Base-by-base conservation (phyloP, 1,140 invertebrate genomes). In the Anastrepha obliqua region DNA sequence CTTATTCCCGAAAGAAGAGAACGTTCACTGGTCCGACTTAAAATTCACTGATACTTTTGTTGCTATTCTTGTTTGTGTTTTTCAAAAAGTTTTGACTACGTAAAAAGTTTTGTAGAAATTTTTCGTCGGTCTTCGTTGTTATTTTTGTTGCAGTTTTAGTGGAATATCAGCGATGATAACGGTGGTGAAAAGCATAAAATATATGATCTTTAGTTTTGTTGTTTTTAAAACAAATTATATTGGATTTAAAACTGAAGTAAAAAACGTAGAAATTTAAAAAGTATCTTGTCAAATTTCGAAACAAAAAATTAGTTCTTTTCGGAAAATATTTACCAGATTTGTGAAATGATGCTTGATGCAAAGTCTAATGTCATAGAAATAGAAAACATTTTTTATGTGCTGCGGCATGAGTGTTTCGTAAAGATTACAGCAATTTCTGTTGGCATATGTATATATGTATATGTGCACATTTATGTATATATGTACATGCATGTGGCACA, bases 231-330 rank as follows among this genome's bases (percentile, higher is more conserved):
- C 67, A 42, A 74, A 74, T 74, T 74, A 29, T 74, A 47, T 74
- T 11, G 15, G 39, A 44, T 74, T 44, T 74, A 47, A 74, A 74
- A 85, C 59, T 85, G 81, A 85, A 85, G n/a, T 85, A 85, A 58
- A 59, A 85, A 85, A 85, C 81, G 81, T 85, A 59, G 81, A 59
- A 85, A 85, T 85, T 85, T 85, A 62, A 74, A 74, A 74, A 47
- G 6, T 74, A 74, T 74, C 15, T 74, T 74, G 67, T 74, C 67
- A 74, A 74, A 74, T 74, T 74, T 74, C 67, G 67, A 74, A 74
- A 42, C 67, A 17, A 74, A 74, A 74, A 74, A 44, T 74, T 44
- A 74, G 17, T 74, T 13, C 17, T 74, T 74, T 74, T 42, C 9
- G 67, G 42, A 74, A 74, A 74, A 74, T 74, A 74, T 74, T 74